Conservation (phyloP, 1,140 invertebrate species). For the Chymomyza costata region DNA sequence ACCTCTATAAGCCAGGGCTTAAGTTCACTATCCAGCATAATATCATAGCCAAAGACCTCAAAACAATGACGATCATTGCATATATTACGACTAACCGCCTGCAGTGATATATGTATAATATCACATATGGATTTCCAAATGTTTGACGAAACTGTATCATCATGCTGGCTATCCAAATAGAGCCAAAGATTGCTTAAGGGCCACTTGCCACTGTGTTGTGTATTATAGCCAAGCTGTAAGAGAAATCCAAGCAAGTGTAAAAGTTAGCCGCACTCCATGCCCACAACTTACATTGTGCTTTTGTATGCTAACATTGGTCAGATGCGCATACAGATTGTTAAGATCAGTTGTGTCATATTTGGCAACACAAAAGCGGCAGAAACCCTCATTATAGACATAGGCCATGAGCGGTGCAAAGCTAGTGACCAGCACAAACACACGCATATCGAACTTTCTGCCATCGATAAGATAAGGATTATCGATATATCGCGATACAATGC, state of each 20-base stretch:
- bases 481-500: conserved; percentile 93
- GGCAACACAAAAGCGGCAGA: conserved; percentile 87
- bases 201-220: conserved; percentile 95
- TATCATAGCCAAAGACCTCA: conserved; percentile 94
- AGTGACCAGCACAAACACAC: conserved; percentile 90
- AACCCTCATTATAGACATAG: conserved; percentile 88
- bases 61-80: conserved; percentile 89
- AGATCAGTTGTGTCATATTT: conserved; percentile 87
- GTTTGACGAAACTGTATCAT: conserved; percentile 88
- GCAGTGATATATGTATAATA: conserved; percentile 89
- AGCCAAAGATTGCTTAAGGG: conserved; percentile 92
- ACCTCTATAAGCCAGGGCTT: conserved; percentile 94
- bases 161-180: conserved; percentile 92
- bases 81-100: conserved; percentile 88
- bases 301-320: conserved; percentile 92
- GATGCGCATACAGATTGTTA: conserved; percentile 90
- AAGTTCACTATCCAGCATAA: conserved; percentile 88
- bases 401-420: conserved; percentile 87
- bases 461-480: conserved; percentile 89
- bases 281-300: conserved; percentile 82
- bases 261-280: background rate
- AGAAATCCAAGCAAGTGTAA: background rate
- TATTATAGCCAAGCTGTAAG: conserved; percentile 85
- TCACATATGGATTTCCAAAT: conserved; percentile 89
- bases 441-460: conserved; percentile 91